Conservation (phyloP, 1,140 invertebrate species). For the Temnothorax longispinosus region DNA sequence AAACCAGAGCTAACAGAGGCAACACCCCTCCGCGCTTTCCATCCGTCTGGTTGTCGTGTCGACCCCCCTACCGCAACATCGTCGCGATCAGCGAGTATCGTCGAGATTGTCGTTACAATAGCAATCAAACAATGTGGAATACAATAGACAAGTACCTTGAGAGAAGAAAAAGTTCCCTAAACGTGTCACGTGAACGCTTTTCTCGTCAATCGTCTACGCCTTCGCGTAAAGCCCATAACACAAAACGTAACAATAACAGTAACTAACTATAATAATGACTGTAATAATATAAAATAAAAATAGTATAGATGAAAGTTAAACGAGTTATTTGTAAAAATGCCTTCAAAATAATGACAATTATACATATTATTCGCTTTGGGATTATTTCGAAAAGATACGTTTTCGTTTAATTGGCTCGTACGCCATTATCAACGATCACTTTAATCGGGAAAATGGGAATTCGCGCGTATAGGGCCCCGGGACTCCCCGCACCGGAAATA, state of each 20-base stretch:
- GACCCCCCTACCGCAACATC: slow-evolving; percentile 42
- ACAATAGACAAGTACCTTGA: slow-evolving; percentile 4
- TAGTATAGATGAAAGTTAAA: not conserved
- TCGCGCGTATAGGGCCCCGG: slow-evolving; percentile 61
- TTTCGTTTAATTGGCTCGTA: slow-evolving; percentile 19
- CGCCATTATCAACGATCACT: slow-evolving; percentile 39
- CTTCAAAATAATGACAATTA: not conserved
- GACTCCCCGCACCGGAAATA: slow-evolving; percentile 63
- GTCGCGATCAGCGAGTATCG: slow-evolving; percentile 62
- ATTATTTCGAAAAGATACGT: not conserved
- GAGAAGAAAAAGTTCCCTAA: not conserved
- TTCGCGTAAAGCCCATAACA: not conserved
- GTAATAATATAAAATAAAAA: not conserved
- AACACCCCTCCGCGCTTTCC: slow-evolving; percentile 29
- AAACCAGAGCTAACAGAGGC: slow-evolving; percentile 72
- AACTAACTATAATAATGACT: too few species aligned
- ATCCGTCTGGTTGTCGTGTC: slow-evolving; percentile 25
- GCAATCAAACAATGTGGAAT: slow-evolving; percentile 42
- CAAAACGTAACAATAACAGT: not conserved
- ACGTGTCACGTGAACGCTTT: not conserved
- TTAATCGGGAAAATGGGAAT: slow-evolving; percentile 67
- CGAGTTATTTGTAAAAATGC: not conserved
- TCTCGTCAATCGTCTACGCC: not conserved
- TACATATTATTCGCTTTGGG: not conserved
- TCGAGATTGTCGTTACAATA: slow-evolving; percentile 58